Evolutionary conservation across 2,113 vertebrate species (phyloP).

Genomic region (Sarotherodon lohbergeri): DNA sequence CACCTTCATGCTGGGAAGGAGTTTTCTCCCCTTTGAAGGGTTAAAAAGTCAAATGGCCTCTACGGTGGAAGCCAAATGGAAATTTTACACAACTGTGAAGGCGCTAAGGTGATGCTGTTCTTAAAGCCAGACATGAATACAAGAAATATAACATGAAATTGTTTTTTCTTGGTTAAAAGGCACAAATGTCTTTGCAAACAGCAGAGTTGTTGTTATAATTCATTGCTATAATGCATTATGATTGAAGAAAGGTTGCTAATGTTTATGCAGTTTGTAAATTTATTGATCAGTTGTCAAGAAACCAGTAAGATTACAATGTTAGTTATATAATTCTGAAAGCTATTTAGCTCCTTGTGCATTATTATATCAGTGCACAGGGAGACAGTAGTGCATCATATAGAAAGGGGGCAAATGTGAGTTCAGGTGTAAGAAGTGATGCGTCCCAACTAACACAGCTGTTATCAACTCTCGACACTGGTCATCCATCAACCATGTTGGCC

Average conservation of each 20-base stretch:
- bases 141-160: background rate
- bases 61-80: background rate
- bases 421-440: constrained; percentile 22
- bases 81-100: background rate
- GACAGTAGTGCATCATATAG: background rate
- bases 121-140: background rate
- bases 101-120: background rate
- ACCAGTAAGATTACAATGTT: background rate
- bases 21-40: constrained; percentile 6
- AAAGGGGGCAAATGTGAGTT: background rate
- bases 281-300: background rate
- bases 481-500: constrained; percentile 61
- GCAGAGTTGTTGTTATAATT: background rate
- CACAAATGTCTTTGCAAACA: background rate
- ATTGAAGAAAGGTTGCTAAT: background rate
- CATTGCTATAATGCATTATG: background rate
- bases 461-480: constrained; percentile 38
- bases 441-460: constrained; percentile 27
- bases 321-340: background rate
- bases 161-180: background rate
- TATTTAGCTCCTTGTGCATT: background rate
- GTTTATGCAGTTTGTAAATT: background rate
- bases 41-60: constrained; percentile 40
- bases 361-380: background rate
- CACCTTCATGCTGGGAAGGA: constrained; percentile 27